A percentile compares a stretch with the other conserved stretches of the same genome.
Evolutionary conservation across 2,888 invertebrate genomes (phyloP).

Genomic region (Acleris sparsana): DNA sequence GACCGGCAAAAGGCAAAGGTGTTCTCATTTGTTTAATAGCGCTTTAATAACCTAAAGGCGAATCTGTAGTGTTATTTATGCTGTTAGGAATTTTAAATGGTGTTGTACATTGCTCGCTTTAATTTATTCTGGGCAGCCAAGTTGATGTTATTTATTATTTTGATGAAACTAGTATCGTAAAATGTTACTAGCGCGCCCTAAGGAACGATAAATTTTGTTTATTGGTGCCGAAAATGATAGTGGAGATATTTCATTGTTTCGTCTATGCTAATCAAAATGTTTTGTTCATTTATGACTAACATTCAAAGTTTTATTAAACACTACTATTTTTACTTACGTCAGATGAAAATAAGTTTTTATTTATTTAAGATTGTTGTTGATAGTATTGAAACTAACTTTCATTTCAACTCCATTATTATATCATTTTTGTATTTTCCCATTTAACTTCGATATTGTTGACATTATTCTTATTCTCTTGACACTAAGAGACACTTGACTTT

Average conservation of each 20-base stretch:
- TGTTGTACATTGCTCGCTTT: neutral
- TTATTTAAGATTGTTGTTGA: too few species aligned
- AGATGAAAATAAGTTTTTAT: too few species aligned
- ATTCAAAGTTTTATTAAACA: too few species aligned
- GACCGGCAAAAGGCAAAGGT: neutral
- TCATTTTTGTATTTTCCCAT: too few species aligned
- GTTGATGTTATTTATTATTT: slow-evolving; percentile 53
- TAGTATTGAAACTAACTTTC: too few species aligned
- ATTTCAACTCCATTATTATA: too few species aligned
- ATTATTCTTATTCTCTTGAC: too few species aligned
- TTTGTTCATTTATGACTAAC: too few species aligned
- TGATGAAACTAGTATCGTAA: slow-evolving; percentile 36
- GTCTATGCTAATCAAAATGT: neutral
- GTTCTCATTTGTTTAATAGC: slow-evolving; percentile 4
- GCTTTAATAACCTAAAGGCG: neutral
- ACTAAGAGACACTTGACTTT: too few species aligned
- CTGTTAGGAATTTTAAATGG: neutral
- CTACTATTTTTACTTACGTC: too few species aligned
- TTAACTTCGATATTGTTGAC: too few species aligned
- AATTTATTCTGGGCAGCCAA: neutral
- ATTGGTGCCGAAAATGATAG: slow-evolving; percentile 31
- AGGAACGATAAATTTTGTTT: slow-evolving; percentile 26
- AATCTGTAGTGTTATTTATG: neutral
- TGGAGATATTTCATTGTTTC: slow-evolving; percentile 21
- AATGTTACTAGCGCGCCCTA: slow-evolving; percentile 9